phyloP scores from a whole-genome alignment of 2,797 vertebrate genomes.

The Gorsachius magnificus region DNA sequence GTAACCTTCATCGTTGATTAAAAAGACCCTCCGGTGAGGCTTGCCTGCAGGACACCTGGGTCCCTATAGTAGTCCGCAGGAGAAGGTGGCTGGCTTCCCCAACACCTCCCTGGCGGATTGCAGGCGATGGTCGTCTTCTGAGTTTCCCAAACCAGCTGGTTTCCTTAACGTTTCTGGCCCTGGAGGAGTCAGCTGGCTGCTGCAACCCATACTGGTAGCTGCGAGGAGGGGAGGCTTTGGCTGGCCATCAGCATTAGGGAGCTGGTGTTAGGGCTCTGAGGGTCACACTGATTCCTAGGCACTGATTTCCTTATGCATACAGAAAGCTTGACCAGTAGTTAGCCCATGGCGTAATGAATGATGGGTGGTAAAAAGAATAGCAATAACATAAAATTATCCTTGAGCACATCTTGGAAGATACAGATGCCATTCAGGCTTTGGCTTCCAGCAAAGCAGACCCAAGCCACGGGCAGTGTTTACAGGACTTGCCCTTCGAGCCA shows the following conservation, averaged over 20 bases:
- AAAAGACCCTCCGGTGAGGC: not conserved
- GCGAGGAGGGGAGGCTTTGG: not conserved
- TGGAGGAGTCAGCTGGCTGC: not conserved
- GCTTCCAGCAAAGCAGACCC: not conserved
- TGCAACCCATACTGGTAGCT: not conserved
- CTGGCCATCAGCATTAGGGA: not conserved
- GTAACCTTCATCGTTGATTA: not conserved
- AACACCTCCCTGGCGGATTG: not conserved
- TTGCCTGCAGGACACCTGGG: not conserved
- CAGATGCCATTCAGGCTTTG: not conserved
- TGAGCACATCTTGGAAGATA: not conserved
- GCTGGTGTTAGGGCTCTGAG: not conserved
- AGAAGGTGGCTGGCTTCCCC: not conserved
- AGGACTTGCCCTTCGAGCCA: not conserved
- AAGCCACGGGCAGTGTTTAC: not conserved
- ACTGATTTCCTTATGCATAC: not conserved
- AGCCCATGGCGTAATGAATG: not conserved
- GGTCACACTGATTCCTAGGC: not conserved
- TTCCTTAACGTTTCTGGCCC: not conserved
- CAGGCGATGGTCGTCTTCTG: rapidly evolving
- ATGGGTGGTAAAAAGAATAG: not conserved
- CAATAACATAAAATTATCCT: not conserved
- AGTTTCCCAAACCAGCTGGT: not conserved
- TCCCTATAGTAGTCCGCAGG: not conserved
- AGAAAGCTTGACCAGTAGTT: not conserved